Evolutionary conservation across 2,797 vertebrate species (phyloP).

Genomic region (Siniperca undulata): DNA sequence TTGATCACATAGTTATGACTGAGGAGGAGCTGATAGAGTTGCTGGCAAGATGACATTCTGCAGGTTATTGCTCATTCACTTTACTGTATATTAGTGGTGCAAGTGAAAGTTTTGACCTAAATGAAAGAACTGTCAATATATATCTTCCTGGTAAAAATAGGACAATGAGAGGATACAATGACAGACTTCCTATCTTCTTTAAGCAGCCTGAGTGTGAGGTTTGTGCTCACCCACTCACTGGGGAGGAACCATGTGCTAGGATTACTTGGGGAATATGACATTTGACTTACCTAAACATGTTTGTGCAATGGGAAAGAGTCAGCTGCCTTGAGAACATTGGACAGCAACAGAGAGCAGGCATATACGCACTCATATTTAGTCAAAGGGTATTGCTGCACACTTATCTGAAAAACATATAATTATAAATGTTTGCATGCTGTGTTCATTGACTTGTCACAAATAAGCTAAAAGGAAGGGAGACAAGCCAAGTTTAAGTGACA

Average conservation of each 20-base stretch:
- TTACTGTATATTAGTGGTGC: no score
- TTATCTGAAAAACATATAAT: background rate
- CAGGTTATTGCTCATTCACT: no score
- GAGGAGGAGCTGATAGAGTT: no score
- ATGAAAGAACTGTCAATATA: no score
- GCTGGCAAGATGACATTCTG: no score
- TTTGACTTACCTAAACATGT: conserved; percentile 41
- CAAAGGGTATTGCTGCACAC: background rate
- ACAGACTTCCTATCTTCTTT: background rate
- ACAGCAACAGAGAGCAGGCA: conserved; percentile 3
- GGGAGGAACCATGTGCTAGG: background rate
- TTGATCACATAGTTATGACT: no score
- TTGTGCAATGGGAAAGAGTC: conserved; percentile 2
- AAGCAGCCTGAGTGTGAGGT: background rate
- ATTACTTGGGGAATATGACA: conserved; percentile 15
- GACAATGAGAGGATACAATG: background rate
- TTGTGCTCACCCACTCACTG: background rate
- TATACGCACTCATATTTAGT: background rate
- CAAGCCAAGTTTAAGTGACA: background rate
- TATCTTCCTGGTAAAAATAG: no score
- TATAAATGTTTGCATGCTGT: background rate
- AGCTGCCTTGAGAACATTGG: conserved; percentile 13
- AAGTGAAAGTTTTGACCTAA: no score
- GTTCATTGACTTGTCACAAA: background rate
- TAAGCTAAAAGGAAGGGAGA: background rate